phyloP scores from a whole-genome alignment of 2,888 invertebrate species.

The Clitarchus hookeri region DNA sequence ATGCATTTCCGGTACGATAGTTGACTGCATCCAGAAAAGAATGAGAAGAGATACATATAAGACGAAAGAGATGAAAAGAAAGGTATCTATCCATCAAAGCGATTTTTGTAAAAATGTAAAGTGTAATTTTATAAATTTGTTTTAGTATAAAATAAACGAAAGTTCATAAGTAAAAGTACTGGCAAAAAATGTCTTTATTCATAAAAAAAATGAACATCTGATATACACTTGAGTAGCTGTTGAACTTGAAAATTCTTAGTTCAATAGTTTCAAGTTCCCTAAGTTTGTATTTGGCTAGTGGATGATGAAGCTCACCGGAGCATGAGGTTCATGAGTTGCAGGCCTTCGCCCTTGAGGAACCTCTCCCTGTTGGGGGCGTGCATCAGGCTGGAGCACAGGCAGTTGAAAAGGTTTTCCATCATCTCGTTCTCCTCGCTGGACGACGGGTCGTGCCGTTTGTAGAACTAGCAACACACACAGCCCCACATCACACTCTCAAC shows the following conservation, averaged over 20 bases:
- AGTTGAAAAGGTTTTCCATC: conserved; percentile 98
- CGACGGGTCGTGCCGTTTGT: conserved; percentile 91
- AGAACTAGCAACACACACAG: conserved; percentile 64
- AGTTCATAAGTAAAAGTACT: too few species aligned
- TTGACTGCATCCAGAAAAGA: too few species aligned
- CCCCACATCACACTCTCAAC: not conserved
- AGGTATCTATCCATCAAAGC: too few species aligned
- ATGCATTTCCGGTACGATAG: too few species aligned
- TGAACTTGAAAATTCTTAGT: not conserved
- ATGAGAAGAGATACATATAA: too few species aligned
- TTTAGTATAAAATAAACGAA: too few species aligned
- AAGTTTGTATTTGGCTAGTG: not conserved
- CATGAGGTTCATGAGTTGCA: conserved; percentile 99
- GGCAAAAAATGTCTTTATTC: too few species aligned
- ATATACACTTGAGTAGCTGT: not conserved
- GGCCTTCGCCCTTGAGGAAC: conserved; percentile 94
- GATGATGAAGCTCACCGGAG: conserved; percentile 64
- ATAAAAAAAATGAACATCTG: not conserved
- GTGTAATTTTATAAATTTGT: too few species aligned
- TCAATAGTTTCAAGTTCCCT: not conserved
- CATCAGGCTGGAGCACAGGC: conserved; percentile 92
- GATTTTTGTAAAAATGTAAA: too few species aligned
- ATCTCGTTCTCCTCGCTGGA: conserved; percentile 94
- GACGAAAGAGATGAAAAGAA: too few species aligned
- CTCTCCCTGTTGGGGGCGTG: conserved; percentile 83